Evolutionary conservation across 2,888 invertebrate genomes (phyloP), one percentile per base, ranked within the genome.

Genomic region (Meta bourneti): DNA sequence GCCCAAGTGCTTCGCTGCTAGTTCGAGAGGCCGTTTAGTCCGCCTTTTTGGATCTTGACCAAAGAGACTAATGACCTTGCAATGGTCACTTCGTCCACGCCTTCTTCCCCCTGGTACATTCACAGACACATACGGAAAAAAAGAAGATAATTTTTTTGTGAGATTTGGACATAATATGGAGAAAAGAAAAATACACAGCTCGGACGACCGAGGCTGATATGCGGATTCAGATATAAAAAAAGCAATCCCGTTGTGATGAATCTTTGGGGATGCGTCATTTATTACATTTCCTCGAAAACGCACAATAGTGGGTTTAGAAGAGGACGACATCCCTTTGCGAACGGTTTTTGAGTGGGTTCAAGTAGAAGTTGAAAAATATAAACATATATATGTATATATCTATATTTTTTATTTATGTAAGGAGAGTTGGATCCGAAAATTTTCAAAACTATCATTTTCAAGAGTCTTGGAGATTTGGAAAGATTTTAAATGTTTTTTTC

Each of bases 1-100:
- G 90, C 90, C 90, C 85, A 49, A 80, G 69, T 75, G 49, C 80
- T 86, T 81, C 74, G 71, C 61, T 54, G 83, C 78, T 84, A 72
- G 72, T 86, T 86, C 48, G 85, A 70, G 79, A 61, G 81, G 80
- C 79, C 74, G 85, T 89, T 84, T 70, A 78, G 71, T 74, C 89
- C 83, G 89, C 74, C 80, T 86, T 90, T 85, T 90, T 90, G 90
- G 90, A 90, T 90, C 90, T 90, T 90, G 81, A 90, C 90, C 90
- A 90, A 90, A 86, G 85, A 85, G 85, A 85, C 85, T 85, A 90
- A 85, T 81, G 85, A 85, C 81, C 85, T 79, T 69, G 85, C n/a
- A 81, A 80, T 85, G 90, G 85, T 85, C 85, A 85, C 80, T 74
- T 75, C 61, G 52, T 74, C 81, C 48, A 69, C 61, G 71, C 90